Base-by-base conservation (phyloP, 2,113 vertebrate genomes). In the Rhizomys pruinosus region DNA sequence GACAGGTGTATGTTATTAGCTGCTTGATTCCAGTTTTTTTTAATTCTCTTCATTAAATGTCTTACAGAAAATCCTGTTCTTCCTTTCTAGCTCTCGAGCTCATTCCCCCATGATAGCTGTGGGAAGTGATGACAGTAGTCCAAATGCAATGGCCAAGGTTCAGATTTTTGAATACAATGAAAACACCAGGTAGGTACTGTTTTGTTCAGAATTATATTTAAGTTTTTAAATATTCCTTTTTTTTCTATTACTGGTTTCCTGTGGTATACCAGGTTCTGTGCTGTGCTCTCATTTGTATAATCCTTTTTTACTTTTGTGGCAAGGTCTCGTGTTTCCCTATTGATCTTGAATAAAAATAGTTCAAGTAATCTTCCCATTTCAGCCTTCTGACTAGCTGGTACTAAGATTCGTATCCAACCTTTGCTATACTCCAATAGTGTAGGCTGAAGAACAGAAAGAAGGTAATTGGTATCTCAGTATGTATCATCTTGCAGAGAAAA, bases 151-250 rank as follows among this genome's bases (percentile, higher is more conserved):
- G 91, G 99, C 99, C 89, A 99, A 99, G 97, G 99, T 99, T 94
- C 99, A 99, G 97, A 99, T 99, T 96, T 99, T 99, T 16, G 99
- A 99, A 97, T 99, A 99, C 96, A 99, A 99, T 1, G 99, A 99
- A 98, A 99, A 99, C 91, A 99, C 99, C 91, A 99, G 99, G 99
- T 99, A 95, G 93, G 94, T 97, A 47, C 22, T 94, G 37, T 13
- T 94, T 92, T 92, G 47, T 93, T 92, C 34, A 71, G 29, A 94
- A 55, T 68, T 80, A 3, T 20, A 47, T 87, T 89, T 61, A 55
- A 15, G n/a, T 91, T 89, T 93, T 1, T 39, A 86, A 84, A 55
- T 73, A 34, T 73, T 92, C 22, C 82, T 95, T 22, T 29, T 95
- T 90, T 84, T 64, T 84, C 87, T 3, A 42, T 92, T 91, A 55